Evolutionary conservation across 2,888 invertebrate species (phyloP), one percentile per base, ranked within the genome.

Genomic region (Nyleta sp.): DNA sequence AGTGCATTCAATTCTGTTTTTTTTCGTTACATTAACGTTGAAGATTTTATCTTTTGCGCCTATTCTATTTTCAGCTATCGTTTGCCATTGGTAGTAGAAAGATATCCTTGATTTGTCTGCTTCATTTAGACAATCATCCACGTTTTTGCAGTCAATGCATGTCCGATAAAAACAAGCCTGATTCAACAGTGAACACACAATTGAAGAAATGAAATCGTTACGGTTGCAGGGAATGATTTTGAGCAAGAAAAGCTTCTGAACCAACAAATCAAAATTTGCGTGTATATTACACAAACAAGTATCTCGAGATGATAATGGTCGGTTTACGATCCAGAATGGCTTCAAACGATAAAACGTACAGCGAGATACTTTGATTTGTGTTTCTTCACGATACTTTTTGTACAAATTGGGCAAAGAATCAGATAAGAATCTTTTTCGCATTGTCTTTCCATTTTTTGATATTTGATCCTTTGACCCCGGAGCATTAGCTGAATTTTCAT

Each of bases 401-500:
- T 75, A 68, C 48, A 79, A 64, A 68, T 72, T 79, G 13, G 53
- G 35, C 10, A 79, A 22, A 24, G 62, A 57, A 64, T 79, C 72
- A 8, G 42, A 28, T 22, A 75, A 75, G 72, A 31, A 75, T 31
- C 67, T 20, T 46, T 79, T 79, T 57, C 75, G 60, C 18, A 64
- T 35, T 22, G 40, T 60, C 17, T 50, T 38, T 17, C 68, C 70
- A 22, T 59, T 52, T 59, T 53, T 76, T 8, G 28, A 35, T 17
- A 76, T 73, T 22, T 35, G 35, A 2, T 35, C 11, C 11, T 42
- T 42, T 48, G 52, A 33, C 22, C 70, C 65, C 4, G 78, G 75
- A 52, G 71, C 71, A 33, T 44, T 44, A 10, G 70, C 31, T 20
- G 70, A 76, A 59, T 80, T 76, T 40, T 73, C 80, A 60, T 80